Conservation (phyloP, 2,797 vertebrate species). For the Muscicapa striata region DNA sequence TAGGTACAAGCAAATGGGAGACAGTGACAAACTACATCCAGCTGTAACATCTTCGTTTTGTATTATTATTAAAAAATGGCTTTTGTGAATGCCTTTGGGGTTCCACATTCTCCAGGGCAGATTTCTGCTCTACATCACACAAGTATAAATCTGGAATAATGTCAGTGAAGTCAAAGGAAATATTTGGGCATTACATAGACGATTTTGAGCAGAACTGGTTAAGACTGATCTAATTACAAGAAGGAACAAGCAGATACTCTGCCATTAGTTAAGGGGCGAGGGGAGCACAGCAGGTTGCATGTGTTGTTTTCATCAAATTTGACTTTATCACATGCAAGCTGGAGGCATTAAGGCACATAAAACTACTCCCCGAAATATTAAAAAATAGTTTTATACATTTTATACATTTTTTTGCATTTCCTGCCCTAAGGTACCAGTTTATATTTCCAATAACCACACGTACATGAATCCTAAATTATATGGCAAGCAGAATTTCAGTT, state of each 20-base stretch:
- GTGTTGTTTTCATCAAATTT: background rate
- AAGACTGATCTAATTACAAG: background rate
- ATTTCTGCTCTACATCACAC: conserved; percentile 24
- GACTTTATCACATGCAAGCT: background rate
- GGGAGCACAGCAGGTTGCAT: background rate
- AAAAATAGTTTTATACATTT: background rate
- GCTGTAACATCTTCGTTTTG: background rate
- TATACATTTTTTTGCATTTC: background rate
- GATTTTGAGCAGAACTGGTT: background rate
- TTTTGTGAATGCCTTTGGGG: background rate
- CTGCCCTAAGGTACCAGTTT: background rate
- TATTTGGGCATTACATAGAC: background rate
- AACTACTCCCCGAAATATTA: background rate
- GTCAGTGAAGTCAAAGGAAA: background rate
- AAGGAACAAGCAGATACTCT: background rate
- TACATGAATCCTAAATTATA: background rate
- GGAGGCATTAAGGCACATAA: background rate
- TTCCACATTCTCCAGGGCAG: background rate
- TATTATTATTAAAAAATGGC: background rate
- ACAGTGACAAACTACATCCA: conserved; percentile 7
- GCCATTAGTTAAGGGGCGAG: background rate
- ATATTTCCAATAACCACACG: background rate
- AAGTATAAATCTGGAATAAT: background rate
- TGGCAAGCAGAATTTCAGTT: background rate
- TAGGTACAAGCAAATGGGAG: background rate